phyloP scores from a whole-genome alignment of 2,113 vertebrate species.

The Melierax canorus region DNA sequence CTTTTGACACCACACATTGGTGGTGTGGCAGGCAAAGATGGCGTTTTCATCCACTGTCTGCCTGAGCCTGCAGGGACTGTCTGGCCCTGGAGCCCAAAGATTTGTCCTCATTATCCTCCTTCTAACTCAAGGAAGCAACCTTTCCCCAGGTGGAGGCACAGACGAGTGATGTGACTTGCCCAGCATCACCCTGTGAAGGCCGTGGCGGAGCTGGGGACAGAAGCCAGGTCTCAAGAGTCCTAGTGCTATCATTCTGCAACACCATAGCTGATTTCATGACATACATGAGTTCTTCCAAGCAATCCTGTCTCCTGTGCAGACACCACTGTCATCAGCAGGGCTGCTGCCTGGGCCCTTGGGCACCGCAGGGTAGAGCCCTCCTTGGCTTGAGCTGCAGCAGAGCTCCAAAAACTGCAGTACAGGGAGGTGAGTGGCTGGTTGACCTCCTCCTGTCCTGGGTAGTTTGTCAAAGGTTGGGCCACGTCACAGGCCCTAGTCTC shows the following conservation, averaged over 20 bases:
- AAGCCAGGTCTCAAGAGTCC: not conserved
- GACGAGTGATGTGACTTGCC: not conserved
- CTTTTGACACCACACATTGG: not conserved
- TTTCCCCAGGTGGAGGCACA: not conserved
- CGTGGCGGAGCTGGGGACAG: not conserved
- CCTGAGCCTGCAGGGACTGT: not conserved
- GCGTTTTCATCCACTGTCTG: rapidly evolving
- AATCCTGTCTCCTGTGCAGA: not conserved
- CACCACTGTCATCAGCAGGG: not conserved
- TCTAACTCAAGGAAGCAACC: not conserved
- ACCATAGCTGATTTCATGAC: not conserved
- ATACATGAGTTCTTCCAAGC: not conserved
- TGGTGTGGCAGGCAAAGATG: not conserved
- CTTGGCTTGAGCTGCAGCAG: not conserved
- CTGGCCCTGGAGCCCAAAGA: not conserved
- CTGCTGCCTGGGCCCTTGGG: not conserved
- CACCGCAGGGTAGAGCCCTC: not conserved
- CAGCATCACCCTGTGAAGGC: not conserved
- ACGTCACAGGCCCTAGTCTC: not conserved
- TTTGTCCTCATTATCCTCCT: not conserved
- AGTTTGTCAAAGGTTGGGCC: not conserved
- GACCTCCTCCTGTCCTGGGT: not conserved
- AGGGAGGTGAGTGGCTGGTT: not conserved
- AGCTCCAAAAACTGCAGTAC: not conserved
- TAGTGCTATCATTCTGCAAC: not conserved